phyloP scores from a whole-genome alignment of 2,113 vertebrate genomes.

The Rallus limicola region DNA sequence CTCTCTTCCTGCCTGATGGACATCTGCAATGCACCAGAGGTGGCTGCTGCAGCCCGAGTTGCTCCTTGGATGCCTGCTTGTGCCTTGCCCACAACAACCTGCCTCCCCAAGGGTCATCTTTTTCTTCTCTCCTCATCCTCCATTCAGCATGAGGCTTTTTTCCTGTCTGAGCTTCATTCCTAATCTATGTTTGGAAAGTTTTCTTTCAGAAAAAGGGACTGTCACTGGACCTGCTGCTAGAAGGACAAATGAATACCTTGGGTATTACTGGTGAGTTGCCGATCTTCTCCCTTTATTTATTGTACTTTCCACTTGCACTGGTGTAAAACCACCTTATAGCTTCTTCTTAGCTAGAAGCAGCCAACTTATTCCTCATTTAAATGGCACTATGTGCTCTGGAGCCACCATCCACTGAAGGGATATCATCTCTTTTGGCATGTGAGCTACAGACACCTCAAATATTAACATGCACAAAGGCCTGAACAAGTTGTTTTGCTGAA shows the following conservation, averaged over 20 bases:
- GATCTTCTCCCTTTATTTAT: not conserved
- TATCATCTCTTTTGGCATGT: rapidly evolving
- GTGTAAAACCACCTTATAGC: not conserved
- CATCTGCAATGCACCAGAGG: not conserved
- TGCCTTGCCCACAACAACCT: not conserved
- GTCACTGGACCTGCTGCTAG: not conserved
- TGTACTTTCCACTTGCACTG: not conserved
- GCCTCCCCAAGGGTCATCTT: not conserved
- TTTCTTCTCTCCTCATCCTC: not conserved
- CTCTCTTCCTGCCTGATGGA: not conserved
- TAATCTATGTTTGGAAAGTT: not conserved
- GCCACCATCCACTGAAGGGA: not conserved
- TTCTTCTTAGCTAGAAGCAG: not conserved
- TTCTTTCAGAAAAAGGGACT: not conserved
- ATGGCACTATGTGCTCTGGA: not conserved
- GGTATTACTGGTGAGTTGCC: not conserved
- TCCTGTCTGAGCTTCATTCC: not conserved
- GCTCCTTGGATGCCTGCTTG: rapidly evolving
- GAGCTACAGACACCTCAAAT: not conserved
- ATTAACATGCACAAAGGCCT: not conserved
- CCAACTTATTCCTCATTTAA: rapidly evolving
- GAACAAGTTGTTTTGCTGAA: not conserved
- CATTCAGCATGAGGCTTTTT: not conserved
- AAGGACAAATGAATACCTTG: rapidly evolving
- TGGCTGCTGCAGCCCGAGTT: not conserved